Percentiles rank a stretch among this genome's conserved stretches.
Conservation (phyloP, 2,113 vertebrate genomes). For the Carollia perspicillata region DNA sequence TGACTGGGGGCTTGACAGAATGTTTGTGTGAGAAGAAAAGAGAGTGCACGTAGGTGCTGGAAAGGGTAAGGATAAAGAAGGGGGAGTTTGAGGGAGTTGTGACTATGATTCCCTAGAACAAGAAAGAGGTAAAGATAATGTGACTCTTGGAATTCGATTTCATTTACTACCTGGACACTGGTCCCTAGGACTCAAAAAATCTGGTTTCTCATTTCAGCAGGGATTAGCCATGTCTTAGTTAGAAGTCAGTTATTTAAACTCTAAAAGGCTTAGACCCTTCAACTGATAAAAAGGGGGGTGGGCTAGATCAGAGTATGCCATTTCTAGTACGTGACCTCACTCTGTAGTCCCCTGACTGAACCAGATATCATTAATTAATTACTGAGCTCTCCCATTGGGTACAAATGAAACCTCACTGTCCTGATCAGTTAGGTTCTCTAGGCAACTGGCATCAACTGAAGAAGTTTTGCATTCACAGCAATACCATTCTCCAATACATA, state of each 20-base stretch:
- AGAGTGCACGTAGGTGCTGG: not conserved
- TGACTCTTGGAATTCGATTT: not conserved
- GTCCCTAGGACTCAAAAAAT: not conserved
- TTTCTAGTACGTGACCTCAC: not conserved
- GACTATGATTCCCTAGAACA: not conserved
- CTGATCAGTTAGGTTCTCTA: not conserved
- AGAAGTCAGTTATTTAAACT: not conserved
- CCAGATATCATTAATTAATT: not conserved
- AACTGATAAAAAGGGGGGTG: not conserved
- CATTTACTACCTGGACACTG: not conserved
- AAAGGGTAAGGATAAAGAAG: not conserved
- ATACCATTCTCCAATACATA: not conserved
- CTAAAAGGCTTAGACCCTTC: not conserved
- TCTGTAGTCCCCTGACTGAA: not conserved
- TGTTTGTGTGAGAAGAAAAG: not conserved
- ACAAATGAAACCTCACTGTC: not conserved
- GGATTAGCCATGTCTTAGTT: not conserved
- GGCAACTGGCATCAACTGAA: not conserved
- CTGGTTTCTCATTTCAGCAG: not conserved
- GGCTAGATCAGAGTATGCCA: not conserved
- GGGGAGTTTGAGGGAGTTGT: not conserved
- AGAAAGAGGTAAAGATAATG: not conserved
- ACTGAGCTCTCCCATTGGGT: not conserved
- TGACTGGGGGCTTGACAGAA: not conserved
- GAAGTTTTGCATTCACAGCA: not conserved